Percentiles rank a stretch among this genome's conserved stretches.
Conservation (phyloP, 2,797 vertebrate species). For the Platalea minor region DNA sequence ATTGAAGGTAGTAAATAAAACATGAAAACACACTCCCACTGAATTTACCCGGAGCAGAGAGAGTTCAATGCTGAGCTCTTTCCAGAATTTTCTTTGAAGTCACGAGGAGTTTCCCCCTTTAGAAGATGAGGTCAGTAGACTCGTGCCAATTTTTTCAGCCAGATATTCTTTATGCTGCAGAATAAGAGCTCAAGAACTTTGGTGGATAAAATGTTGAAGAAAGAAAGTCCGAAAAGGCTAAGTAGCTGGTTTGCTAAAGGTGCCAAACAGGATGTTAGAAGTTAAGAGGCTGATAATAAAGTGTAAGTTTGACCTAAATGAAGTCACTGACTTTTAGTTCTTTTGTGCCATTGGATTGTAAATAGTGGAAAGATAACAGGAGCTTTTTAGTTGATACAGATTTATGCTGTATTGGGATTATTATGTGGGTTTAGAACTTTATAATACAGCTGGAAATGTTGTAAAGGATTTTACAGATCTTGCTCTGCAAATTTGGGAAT, state of each 20-base stretch:
- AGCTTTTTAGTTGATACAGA: not conserved
- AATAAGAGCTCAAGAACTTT: not conserved
- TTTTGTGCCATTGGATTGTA: not conserved
- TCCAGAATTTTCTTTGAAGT: not conserved
- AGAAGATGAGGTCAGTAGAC: not conserved
- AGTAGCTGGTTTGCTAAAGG: not conserved
- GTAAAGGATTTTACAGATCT: conserved; percentile 29
- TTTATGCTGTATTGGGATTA: not conserved
- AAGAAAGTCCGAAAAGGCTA: not conserved
- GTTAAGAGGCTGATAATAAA: not conserved
- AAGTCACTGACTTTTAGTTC: not conserved
- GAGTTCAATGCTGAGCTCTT: not conserved
- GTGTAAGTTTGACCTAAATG: not conserved
- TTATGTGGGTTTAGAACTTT: not conserved
- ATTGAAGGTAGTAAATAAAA: not conserved
- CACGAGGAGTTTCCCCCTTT: not conserved
- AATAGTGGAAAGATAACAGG: not conserved
- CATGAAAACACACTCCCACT: not conserved
- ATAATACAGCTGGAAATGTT: conserved; percentile 1
- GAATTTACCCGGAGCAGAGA: not conserved
- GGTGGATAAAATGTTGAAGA: not conserved
- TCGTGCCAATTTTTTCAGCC: not conserved
- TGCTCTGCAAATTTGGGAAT: conserved; percentile 32
- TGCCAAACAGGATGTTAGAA: not conserved
- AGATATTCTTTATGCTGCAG: not conserved